These are phyloP conservation scores for Brachionus manjavacas DNA, from an alignment of 1,140 invertebrate species.

Conservation along the genomic window DNA sequence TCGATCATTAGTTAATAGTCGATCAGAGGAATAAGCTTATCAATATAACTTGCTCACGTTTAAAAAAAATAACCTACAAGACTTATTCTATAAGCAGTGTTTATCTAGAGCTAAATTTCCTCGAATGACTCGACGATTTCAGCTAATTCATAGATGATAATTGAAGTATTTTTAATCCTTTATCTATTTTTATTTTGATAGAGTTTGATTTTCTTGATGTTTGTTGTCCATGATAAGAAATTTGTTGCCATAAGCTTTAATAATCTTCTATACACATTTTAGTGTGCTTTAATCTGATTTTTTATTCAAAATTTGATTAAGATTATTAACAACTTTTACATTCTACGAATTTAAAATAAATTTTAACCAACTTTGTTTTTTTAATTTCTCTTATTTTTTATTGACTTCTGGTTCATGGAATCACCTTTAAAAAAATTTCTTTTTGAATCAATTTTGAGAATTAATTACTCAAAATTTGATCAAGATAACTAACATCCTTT, in stretches of 20 bases:
- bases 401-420: no score
- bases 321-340: background rate
- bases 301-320: background rate
- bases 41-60: background rate
- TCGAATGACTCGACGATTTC: background rate
- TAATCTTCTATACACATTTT: background rate
- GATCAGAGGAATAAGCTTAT: background rate
- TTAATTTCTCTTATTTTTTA: no score
- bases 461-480: no score
- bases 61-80: background rate
- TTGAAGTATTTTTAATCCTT: background rate
- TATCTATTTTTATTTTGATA: background rate
- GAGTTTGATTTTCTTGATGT: background rate
- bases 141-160: background rate
- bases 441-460: no score
- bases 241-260: background rate
- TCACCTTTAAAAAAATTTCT: no score
- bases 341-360: background rate
- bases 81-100: background rate
- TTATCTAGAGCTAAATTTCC: background rate
- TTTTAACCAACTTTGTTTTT: background rate
- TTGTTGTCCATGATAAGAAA: background rate
- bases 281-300: background rate
- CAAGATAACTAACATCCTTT: no score
- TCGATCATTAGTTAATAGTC: conserved; percentile 3